Conservation (phyloP, 2,113 vertebrate species). For the Pogonocichla stellata region DNA sequence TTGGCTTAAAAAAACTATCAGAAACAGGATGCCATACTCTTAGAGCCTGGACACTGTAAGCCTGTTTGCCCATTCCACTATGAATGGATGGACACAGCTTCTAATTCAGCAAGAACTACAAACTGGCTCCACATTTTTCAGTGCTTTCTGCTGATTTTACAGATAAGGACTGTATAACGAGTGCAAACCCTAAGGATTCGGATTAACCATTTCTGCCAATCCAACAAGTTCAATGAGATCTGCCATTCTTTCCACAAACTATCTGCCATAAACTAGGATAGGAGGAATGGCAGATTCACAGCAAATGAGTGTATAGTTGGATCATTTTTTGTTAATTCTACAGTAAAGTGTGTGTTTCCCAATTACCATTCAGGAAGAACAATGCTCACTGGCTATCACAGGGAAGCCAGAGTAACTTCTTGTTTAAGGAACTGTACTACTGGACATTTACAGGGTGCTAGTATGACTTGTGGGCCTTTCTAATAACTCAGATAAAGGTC, state of each 20-base stretch:
- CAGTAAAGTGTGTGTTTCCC: not conserved
- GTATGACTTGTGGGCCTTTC: not conserved
- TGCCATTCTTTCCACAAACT: not conserved
- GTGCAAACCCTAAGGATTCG: not conserved
- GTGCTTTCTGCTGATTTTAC: not conserved
- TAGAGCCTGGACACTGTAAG: not conserved
- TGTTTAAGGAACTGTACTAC: not conserved
- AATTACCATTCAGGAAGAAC: not conserved
- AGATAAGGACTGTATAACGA: not conserved
- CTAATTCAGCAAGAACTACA: not conserved
- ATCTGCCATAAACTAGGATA: not conserved
- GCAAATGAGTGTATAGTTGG: not conserved
- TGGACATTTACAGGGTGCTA: not conserved
- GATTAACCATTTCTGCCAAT: not conserved
- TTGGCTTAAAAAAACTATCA: not conserved
- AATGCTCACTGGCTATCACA: not conserved
- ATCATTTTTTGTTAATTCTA: not conserved
- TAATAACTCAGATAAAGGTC: not conserved
- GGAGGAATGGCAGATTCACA: not conserved
- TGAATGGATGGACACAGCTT: not conserved
- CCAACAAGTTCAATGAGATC: not conserved
- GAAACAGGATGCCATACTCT: not conserved
- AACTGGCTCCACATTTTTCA: not conserved
- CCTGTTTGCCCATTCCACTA: not conserved
- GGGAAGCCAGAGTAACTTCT: not conserved